Evolutionary conservation across 2,113 vertebrate genomes (phyloP), one percentile per base, ranked within the genome.

Genomic region (Pao palembangensis): DNA sequence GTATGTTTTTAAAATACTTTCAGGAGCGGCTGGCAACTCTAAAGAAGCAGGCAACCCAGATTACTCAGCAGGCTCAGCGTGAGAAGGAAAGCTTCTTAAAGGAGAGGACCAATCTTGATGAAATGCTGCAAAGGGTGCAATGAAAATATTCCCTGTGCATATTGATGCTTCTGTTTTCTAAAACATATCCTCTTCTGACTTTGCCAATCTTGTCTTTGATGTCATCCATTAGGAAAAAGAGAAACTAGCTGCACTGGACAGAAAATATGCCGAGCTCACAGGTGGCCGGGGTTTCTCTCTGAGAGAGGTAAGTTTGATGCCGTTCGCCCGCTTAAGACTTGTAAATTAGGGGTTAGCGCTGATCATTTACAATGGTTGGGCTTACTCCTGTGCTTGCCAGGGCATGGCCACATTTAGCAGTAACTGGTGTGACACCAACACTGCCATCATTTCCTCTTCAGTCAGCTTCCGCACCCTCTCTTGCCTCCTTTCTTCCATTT

Each of bases 31-130:
- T 98, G 62, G 90, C 93, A 82, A 93, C 93, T 21, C 87, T 98
- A 72, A 96, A 95, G 90, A 96, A 94, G 58, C 95, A 98, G 86
- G 91, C 92, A 11, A 88, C 67, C 71, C 94, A 96, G 75, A 95
- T 95, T 81, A 93, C 90, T 53, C 94, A 96, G 85, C 96, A 98
- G 84, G 91, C 94, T 69, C 93, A 96, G 82, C 86, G 91, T 75
- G 96, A 98, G 67, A 95, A 94, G 81, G 94, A 96, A 55, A 94
- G 93, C 85, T 98, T 98, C 82, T 79, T 95, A 60, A 96, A 95
- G 80, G 95, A 98, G 84, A 96, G 93, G 86, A 94, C 82, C 88
- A 98, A 92, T 78, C 91, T 98, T 10, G 91, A 94, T 76, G 88
- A 91, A 66, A 98, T 98, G 94, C 79, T 97, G 59, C 96, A 96